Percentiles rank a stretch among this genome's conserved stretches.
Conservation (phyloP, 2,888 invertebrate species). For the Cheilosia pagana region DNA sequence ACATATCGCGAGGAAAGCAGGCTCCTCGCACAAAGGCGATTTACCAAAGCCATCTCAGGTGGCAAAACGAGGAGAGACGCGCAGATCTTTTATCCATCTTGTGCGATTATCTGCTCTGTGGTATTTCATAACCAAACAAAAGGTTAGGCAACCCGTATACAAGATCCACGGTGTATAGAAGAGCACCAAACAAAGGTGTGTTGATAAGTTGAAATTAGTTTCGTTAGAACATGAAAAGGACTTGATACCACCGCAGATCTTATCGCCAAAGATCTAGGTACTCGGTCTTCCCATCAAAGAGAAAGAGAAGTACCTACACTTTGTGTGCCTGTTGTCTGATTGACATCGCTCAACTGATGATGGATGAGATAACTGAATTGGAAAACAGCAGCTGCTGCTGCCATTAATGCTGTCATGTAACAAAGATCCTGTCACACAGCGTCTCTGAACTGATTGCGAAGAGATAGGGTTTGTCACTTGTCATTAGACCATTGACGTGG, state of each 20-base stretch:
- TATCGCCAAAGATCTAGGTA: slow-evolving; percentile 34
- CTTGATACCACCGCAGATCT: slow-evolving; percentile 27
- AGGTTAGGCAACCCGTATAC: slow-evolving; percentile 14
- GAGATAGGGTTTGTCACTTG: slow-evolving; percentile 63
- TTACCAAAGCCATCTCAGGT: slow-evolving; percentile 23
- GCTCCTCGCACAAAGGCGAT: slow-evolving; percentile 16
- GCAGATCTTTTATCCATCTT: not conserved
- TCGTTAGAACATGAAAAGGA: slow-evolving; percentile 27
- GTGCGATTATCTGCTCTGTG: not conserved
- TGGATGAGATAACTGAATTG: slow-evolving; percentile 56
- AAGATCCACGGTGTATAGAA: slow-evolving; percentile 25
- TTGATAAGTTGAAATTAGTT: slow-evolving; percentile 57
- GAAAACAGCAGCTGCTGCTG: slow-evolving; percentile 48
- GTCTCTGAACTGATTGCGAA: slow-evolving; percentile 52
- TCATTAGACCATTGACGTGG: slow-evolving; percentile 42
- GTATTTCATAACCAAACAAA: slow-evolving; percentile 23
- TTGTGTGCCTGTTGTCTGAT: slow-evolving; percentile 20
- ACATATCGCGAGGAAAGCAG: slow-evolving; percentile 31
- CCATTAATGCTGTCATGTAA: slow-evolving; percentile 41
- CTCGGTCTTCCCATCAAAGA: slow-evolving; percentile 24
- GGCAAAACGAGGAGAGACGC: slow-evolving; percentile 1
- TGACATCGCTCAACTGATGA: slow-evolving; percentile 54
- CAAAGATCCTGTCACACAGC: slow-evolving; percentile 31
- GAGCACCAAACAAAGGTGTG: slow-evolving; percentile 30
- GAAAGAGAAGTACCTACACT: slow-evolving; percentile 21